Percentiles rank a stretch among this genome's conserved stretches.
phyloP scores from a whole-genome alignment of 2,888 invertebrate genomes.

The Hypomecis punctinalis region DNA sequence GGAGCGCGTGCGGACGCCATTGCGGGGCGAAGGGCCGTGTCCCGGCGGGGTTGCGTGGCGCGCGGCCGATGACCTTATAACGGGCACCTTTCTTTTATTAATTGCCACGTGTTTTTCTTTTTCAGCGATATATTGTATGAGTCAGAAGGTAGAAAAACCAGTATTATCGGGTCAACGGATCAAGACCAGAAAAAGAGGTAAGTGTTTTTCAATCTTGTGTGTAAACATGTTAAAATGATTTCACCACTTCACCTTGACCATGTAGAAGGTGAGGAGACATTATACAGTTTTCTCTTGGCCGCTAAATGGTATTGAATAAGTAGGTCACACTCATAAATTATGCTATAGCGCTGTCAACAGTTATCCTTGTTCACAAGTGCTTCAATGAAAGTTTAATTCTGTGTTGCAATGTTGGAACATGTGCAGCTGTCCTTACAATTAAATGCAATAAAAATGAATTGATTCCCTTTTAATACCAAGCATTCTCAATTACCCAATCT shows the following conservation, averaged over 20 bases:
- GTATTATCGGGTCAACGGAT: constrained; percentile 99
- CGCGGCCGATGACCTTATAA: constrained; percentile 77
- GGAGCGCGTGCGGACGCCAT: constrained; percentile 62
- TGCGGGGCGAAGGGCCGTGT: constrained; percentile 53
- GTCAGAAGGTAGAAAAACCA: constrained; percentile 99
- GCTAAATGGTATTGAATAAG: constrained; percentile 19
- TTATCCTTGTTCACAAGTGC: constrained; percentile 9
- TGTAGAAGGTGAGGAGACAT: constrained; percentile 40
- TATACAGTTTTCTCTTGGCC: constrained; percentile 21
- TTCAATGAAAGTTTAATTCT: constrained; percentile 2
- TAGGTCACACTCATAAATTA: constrained; percentile 41
- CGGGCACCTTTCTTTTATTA: constrained; percentile 62
- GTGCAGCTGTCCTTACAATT: neutral
- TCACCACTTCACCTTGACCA: constrained; percentile 49
- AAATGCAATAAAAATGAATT: neutral
- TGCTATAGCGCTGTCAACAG: constrained; percentile 4
- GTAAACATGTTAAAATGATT: constrained; percentile 44
- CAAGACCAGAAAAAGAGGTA: constrained; percentile 99
- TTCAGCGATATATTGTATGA: constrained; percentile 98
- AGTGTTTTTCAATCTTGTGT: constrained; percentile 54
- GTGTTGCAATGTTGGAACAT: neutral
- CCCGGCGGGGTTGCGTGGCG: constrained; percentile 51
- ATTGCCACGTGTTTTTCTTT: constrained; percentile 83
- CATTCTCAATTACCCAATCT: too few species aligned
- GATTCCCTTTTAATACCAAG: too few species aligned